Evolutionary conservation across 2,888 invertebrate species (phyloP).

Genomic region (Callinectes sapidus): DNA sequence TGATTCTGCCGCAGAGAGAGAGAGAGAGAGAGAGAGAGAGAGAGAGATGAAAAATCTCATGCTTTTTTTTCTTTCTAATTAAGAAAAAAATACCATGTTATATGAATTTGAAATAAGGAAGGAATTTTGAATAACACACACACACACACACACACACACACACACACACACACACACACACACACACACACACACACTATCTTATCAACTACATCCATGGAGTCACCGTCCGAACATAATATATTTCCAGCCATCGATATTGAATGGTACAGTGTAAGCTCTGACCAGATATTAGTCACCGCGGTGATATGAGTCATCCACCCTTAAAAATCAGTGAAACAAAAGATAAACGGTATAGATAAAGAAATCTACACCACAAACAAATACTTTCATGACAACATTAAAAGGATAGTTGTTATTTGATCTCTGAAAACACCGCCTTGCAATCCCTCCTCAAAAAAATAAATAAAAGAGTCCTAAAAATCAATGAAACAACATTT

Average conservation of each 20-base stretch:
- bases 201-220: not conserved
- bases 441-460: too few species aligned
- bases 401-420: not conserved
- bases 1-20: conserved; percentile 3
- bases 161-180: not conserved
- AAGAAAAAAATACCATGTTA: not conserved
- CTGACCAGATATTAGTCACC: not conserved
- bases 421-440: too few species aligned
- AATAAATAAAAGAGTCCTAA: not conserved
- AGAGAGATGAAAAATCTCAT: conserved; percentile 12
- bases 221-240: not conserved
- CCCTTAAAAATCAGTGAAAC: not conserved
- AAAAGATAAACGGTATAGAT: not conserved
- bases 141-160: not conserved
- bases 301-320: not conserved
- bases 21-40: conserved; percentile 40
- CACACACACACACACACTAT: not conserved
- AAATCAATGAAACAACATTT: not conserved
- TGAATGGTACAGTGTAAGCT: not conserved
- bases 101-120: too few species aligned
- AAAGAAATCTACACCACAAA: not conserved
- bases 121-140: not conserved
- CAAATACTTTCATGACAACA: not conserved
- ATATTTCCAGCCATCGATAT: not conserved
- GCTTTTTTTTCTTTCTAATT: not conserved